Evolutionary conservation across 1,140 invertebrate species (phyloP).

Genomic region (Alviniconcha marisindica): DNA sequence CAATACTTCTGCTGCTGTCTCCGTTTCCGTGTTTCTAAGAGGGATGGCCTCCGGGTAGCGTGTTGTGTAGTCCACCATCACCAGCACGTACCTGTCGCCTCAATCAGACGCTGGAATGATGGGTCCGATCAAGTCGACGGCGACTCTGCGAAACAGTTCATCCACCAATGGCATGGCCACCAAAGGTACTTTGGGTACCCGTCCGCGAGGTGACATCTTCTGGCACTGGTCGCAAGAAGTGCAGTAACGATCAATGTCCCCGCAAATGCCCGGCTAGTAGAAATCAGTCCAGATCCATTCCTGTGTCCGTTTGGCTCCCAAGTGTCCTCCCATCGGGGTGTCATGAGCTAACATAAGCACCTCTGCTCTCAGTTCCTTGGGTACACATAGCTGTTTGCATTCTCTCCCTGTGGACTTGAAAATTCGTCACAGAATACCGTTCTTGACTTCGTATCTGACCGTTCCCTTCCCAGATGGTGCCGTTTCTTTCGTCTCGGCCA

Average conservation of each 20-base stretch:
- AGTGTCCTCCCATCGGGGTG: not conserved
- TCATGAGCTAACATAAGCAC: not conserved
- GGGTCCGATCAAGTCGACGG: conserved; percentile 51
- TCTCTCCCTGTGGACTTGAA: not conserved
- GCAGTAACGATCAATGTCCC: not conserved
- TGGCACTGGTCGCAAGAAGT: conserved; percentile 1
- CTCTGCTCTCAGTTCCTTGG: not conserved
- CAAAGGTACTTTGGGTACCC: conserved; percentile 35
- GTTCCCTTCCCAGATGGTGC: not conserved
- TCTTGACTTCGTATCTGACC: not conserved
- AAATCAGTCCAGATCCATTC: not conserved
- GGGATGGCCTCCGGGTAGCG: conserved; percentile 43
- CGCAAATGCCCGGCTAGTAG: conserved; percentile 8
- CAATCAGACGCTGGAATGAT: conserved; percentile 44
- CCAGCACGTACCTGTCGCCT: conserved; percentile 52
- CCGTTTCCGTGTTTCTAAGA: conserved; percentile 38
- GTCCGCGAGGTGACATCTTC: not conserved
- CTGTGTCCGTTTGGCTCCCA: conserved; percentile 1
- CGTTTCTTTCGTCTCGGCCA: not conserved
- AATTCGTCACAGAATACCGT: not conserved
- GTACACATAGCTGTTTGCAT: not conserved
- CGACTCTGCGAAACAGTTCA: conserved; percentile 51
- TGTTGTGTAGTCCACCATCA: conserved; percentile 45
- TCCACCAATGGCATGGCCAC: conserved; percentile 46
- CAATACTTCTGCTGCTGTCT: conserved; percentile 45